Conservation (phyloP, 2,113 vertebrate species). For the Poeciliopsis turrubarensis region DNA sequence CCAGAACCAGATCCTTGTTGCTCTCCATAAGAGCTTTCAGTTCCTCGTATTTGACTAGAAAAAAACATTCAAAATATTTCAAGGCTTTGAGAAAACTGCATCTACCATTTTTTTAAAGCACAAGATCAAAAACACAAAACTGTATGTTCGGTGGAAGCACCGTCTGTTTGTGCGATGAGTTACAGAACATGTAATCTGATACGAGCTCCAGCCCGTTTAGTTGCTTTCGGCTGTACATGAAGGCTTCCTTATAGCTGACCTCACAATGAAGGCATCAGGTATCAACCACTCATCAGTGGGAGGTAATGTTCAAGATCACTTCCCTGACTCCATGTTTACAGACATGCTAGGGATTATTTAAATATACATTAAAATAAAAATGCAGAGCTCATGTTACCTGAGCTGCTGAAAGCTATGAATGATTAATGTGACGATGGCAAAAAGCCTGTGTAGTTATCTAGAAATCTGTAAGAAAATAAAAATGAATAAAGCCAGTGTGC, state of each 20-base stretch:
- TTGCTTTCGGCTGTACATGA: not conserved
- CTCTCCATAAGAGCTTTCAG: slow-evolving; percentile 70
- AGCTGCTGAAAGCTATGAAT: too few relatives aligned
- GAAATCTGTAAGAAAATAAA: too few relatives aligned
- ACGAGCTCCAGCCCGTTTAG: not conserved
- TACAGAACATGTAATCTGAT: not conserved
- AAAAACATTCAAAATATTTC: not conserved
- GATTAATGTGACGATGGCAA: too few relatives aligned
- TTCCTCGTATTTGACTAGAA: slow-evolving; percentile 65
- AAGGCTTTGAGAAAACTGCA: not conserved
- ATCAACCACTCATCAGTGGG: not conserved
- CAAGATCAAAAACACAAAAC: not conserved
- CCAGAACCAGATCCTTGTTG: slow-evolving; percentile 65
- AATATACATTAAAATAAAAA: too few relatives aligned
- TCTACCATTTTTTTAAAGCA: not conserved
- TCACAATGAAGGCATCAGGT: not conserved
- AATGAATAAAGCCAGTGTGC: too few relatives aligned
- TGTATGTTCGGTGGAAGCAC: not conserved
- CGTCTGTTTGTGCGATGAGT: not conserved
- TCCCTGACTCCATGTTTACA: not conserved
- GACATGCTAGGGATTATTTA: too few relatives aligned
- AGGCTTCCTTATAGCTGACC: not conserved
- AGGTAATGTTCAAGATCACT: not conserved
- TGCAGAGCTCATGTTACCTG: too few relatives aligned
- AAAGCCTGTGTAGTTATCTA: too few relatives aligned